Percentiles rank a stretch among this genome's conserved stretches.
Conservation (phyloP, 2,797 vertebrate species). For the Etheostoma nigrum region DNA sequence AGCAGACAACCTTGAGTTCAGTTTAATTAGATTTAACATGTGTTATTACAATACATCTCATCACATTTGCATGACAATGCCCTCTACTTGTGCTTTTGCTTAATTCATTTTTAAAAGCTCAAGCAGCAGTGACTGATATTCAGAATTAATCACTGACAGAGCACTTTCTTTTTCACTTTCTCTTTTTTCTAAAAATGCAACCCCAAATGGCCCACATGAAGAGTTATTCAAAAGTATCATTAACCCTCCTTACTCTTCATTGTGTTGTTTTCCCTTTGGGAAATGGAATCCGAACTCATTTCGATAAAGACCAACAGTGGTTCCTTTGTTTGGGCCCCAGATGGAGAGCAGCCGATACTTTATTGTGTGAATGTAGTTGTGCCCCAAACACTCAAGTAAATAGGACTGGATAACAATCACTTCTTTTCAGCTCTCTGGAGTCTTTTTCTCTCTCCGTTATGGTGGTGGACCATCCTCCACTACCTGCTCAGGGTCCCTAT, state of each 20-base stretch:
- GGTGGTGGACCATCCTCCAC: not conserved
- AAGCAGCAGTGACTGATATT: conserved; percentile 67
- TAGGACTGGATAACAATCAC: conserved; percentile 70
- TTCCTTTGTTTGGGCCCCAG: conserved; percentile 73
- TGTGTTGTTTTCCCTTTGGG: conserved; percentile 72
- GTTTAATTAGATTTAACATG: conserved; percentile 83
- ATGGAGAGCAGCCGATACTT: conserved; percentile 63
- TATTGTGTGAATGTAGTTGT: conserved; percentile 66
- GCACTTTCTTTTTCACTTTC: conserved; percentile 11
- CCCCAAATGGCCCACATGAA: conserved; percentile 64
- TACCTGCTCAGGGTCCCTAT: not conserved
- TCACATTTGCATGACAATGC: conserved; percentile 81
- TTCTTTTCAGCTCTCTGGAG: conserved; percentile 47
- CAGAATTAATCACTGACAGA: conserved; percentile 69
- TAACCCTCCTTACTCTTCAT: conserved; percentile 83
- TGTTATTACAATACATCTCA: conserved; percentile 79
- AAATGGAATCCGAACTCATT: conserved; percentile 75
- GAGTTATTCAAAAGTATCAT: conserved; percentile 81
- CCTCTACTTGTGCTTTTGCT: conserved; percentile 75
- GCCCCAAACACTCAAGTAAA: conserved; percentile 69
- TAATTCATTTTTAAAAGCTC: conserved; percentile 82
- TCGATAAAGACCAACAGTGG: conserved; percentile 70
- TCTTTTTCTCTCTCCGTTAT: conserved; percentile 19
- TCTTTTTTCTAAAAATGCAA: conserved; percentile 52
- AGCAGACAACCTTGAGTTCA: conserved; percentile 69